phyloP scores from a whole-genome alignment of 2,113 vertebrate species.

The Acrocephalus kingi region DNA sequence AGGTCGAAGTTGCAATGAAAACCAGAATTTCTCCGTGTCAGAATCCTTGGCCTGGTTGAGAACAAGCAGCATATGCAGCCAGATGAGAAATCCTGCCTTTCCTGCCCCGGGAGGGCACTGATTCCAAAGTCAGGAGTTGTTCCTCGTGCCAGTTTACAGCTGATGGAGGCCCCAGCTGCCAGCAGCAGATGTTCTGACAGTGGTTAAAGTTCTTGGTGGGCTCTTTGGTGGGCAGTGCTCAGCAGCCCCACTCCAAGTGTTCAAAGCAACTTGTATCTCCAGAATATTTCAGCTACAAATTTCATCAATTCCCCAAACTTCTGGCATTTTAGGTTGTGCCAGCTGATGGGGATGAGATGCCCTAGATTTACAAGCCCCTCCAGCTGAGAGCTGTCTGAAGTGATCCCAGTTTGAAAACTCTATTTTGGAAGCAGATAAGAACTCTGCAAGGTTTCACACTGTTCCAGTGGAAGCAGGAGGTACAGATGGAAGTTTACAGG shows the following conservation, averaged over 20 bases:
- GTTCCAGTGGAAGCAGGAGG: conserved; percentile 39
- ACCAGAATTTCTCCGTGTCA: neutral
- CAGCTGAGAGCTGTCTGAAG: conserved; percentile 50
- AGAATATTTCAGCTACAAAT: conserved; percentile 52
- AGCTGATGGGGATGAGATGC: neutral
- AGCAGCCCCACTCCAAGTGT: neutral
- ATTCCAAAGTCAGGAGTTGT: neutral
- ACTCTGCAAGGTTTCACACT: conserved; percentile 3
- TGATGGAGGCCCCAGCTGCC: neutral
- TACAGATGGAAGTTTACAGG: conserved; percentile 45
- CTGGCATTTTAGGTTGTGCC: conserved; percentile 45
- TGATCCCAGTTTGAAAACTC: conserved; percentile 21
- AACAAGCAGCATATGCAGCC: neutral
- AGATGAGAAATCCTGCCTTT: neutral
- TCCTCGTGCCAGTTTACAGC: neutral
- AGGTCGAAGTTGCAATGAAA: neutral
- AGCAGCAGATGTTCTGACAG: conserved; percentile 1
- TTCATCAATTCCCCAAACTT: conserved; percentile 21
- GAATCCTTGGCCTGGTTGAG: neutral
- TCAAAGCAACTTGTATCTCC: neutral
- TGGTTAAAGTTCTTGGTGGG: neutral
- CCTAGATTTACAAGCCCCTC: conserved; percentile 41
- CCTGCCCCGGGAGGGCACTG: neutral
- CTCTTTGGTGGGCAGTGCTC: neutral
- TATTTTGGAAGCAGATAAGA: conserved; percentile 45